Evolutionary conservation across 1,140 invertebrate genomes (phyloP), one percentile per base, ranked within the genome.

Genomic region (Calliopsis andreniformis): DNA sequence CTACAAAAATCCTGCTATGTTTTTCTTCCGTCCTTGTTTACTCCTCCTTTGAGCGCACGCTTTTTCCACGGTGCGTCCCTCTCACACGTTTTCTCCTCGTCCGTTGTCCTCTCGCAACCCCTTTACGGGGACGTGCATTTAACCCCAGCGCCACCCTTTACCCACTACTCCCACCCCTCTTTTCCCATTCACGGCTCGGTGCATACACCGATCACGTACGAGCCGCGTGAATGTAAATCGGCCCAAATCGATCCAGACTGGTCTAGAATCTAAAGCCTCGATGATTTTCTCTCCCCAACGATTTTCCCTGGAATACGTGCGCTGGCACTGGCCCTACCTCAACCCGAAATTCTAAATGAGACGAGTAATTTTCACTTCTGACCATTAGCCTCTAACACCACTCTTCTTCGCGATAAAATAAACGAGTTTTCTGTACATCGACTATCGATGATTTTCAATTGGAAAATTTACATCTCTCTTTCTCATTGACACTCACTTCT

Each of bases 111-210:
- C 81, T 72, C 56, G 67, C 69, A 82, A 82, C 68, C 80, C 63
- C 79, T 82, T 82, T 56, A 82, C 79, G 79, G 59, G 66, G 55
- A 82, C 79, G 73, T 73, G 75, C 75, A 59, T 82, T 82, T 82
- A 82, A 82, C 73, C 79, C 68, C 79, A 55, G 49, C 79, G 78
- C 71, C 64, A 67, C 61, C 56, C 64, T 69, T 64, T 47, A 45
- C 58, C 42, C 25, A 51, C 45, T 39, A 51, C 79, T 56, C 64
- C 51, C 62, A 56, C 53, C 69, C 59, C 42, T 32, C 53, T 64
- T 72, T 78, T 67, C 49, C 82, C 80, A 83, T 83, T 83, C 80
- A 82, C 80, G 76, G 75, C 61, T 83, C 78, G 70, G 56, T 71
- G 80, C 76, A 79, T 67, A 72, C 63, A 25, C 55, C 61, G 61